Base-by-base conservation (phyloP, 2,888 invertebrate species). In the Harpalus rubripes region DNA sequence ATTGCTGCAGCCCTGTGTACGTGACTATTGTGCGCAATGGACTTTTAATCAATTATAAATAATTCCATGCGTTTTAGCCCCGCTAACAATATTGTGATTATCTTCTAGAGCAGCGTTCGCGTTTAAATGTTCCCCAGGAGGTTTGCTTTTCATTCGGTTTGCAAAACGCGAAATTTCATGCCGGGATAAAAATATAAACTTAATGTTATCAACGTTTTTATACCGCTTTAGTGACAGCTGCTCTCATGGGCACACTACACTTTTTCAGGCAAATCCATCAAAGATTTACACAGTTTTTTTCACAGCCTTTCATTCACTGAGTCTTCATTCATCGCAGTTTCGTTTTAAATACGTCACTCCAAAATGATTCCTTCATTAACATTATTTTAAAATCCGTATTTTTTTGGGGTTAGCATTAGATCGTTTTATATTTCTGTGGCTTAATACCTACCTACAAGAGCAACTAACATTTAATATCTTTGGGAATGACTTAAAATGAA, bases 41-140 rank as follows among this genome's bases (percentile, higher is more conserved):
- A 74, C 61, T 83, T 83, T 83, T 83, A 83, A 83, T 83, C 83
- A 83, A 83, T 83, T 83, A 83, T 83, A 83, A 83, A 76, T 83
- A 83, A 83, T 83, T 72, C 76, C 61, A 81, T 52, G 72, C 81
- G 81, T 81, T 81, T 81, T 52, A 68, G 68, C 56, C 16, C 16
- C 22, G 81, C 72, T 81, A 81, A 81, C 81, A 81, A 81, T 81
- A 81, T 81, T 81, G 81, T 81, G 72, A 81, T 81, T 81, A 81
- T 81, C 81, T 72, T 81, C 68, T 56, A 32, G 56, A 81, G 72
- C 44, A 12, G 65, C 80, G 80, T 76, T 44, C 22, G 52, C 63
- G 59, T 63, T 63, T 63, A 63, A 63, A 63, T 63, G 63, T 63
- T 22, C 12, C 63, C 63, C 63, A 8, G 18, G 63, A 63, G 63